A percentile compares a stretch with the other conserved stretches of the same genome.
Conservation (phyloP, 2,113 vertebrate species). For the Thunnus thynnus region DNA sequence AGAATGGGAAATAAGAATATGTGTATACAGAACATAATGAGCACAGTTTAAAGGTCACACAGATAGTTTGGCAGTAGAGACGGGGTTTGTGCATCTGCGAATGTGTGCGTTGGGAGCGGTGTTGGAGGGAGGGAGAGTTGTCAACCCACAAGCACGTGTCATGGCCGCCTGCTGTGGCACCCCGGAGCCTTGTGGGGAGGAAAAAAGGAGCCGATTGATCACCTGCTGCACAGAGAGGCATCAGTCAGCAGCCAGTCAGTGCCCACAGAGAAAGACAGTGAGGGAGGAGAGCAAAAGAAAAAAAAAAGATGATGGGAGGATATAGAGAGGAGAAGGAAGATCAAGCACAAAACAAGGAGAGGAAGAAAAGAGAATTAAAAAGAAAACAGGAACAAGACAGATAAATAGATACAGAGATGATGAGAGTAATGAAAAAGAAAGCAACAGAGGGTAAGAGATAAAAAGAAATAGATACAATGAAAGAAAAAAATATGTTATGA, state of each 20-base stretch:
- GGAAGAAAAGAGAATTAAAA: not conserved
- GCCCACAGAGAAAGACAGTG: constrained; percentile 31
- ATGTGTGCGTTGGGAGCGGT: not conserved
- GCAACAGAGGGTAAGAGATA: not conserved
- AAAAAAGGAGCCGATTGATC: constrained; percentile 56
- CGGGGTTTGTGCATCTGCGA: constrained; percentile 16
- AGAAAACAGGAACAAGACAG: not conserved
- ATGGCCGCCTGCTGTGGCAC: constrained; percentile 51
- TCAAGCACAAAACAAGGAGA: not conserved
- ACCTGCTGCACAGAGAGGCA: constrained; percentile 59
- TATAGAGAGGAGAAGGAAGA: not conserved
- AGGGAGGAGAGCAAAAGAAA: constrained; percentile 15
- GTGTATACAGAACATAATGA: too few relatives aligned
- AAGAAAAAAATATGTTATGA: not conserved
- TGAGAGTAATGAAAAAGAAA: not conserved
- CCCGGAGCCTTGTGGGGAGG: constrained; percentile 44
- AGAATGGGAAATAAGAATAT: too few relatives aligned
- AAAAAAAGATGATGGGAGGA: not conserved
- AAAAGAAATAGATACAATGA: not conserved
- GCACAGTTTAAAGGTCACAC: not conserved
- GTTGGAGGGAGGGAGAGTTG: not conserved
- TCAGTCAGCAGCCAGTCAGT: constrained; percentile 41
- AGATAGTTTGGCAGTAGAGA: not conserved
- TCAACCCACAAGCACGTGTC: constrained; percentile 62
- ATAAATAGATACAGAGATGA: not conserved